Evolutionary conservation across 2,113 vertebrate genomes (phyloP), one percentile per base, ranked within the genome.

Genomic region (Ellobius talpinus): DNA sequence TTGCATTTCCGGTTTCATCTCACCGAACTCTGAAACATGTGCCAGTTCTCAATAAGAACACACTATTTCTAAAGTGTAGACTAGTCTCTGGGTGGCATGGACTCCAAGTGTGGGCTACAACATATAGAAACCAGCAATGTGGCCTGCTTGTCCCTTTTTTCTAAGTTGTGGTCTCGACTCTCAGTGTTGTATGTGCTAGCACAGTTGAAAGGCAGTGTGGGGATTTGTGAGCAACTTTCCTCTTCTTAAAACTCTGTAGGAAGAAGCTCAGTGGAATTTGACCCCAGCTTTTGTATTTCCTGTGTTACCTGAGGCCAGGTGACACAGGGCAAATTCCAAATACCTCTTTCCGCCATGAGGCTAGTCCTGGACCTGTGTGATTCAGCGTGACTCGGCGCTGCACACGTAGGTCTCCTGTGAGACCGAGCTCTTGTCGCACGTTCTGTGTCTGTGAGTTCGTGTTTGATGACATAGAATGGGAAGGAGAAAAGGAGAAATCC

Each of bases 401-500:
- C 79, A 72, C 33, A 66, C 1, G 47, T 50, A 92, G 36, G 74
- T 82, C 86, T 96, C 81, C 68, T 96, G 68, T 61, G 82, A 77
- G 55, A 81, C n/a, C 55, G 50, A 17, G 50, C 16, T 50, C 66
- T 88, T 86, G 79, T 78, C 26, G 39, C 31, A 63, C 81, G 39
- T 66, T 92, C 72, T 21, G 52, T 87, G 87, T 87, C 65, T 76
- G 42, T 85, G 45, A 81, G 13, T 65, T 94, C 76, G 45, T 87
- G 68, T 94, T 45, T 39, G 63, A 17, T 72, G 24, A 26, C 33
- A 39, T 72, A 85, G 70, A 92, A 47, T 55, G 90, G 61, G 72
- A 96, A 89, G 84, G 26, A 74, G 91, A 95, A 95, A 74, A 72
- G 23, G 86, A 96, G 85, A 97, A 97, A 96, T 58, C 94, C 76